Evolutionary conservation across 2,113 vertebrate species (phyloP), one percentile per base, ranked within the genome.

Genomic region (Menura novaehollandiae): DNA sequence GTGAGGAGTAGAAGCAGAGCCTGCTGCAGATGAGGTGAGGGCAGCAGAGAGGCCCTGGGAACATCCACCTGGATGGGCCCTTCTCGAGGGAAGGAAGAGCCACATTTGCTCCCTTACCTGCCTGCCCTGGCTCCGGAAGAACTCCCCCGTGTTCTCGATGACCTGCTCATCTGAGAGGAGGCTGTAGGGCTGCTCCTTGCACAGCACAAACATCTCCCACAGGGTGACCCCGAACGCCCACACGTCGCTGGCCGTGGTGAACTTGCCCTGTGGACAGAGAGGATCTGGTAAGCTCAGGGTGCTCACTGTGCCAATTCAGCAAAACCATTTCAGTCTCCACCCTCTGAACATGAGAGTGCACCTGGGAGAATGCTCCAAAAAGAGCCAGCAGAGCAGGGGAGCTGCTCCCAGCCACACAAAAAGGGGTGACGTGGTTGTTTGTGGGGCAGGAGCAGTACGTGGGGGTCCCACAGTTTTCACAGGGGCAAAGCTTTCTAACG

Each of bases 131-230:
- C 99, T 99, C 53, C 99, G 96, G 98, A 99, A 99, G 97, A 99
- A 99, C 95, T 99, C 99, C 6, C 99, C 99, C 0, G 99, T 99
- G 97, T 99, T 99, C 97, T 99, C 99, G 3, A 99, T 99, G 92
- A 99, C 99, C 94, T 99, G 99, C 85, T 99, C 99, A 14, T 99
- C 99, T 4, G 99, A 99, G 22, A 99, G 98, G 79, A 99, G 98
- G 44, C 98, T 99, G 94, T 99, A 99, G 0, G 99, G 99, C 87
- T 99, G 99, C 97, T 99, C 98, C 94, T 98, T 98, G 87, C 99
- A 99, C 89, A 99, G 98, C 44, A 99, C 99, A 94, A 99, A 97
- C 49, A 98, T 99, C 97, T 99, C 99, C 99, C 99, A 99, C 53
- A 99, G 97, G 3, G 99, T 99, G 89, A 99, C 99, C 37, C 99